Evolutionary conservation across 2,797 vertebrate genomes (phyloP).

Genomic region (Oreochromis grahami): DNA sequence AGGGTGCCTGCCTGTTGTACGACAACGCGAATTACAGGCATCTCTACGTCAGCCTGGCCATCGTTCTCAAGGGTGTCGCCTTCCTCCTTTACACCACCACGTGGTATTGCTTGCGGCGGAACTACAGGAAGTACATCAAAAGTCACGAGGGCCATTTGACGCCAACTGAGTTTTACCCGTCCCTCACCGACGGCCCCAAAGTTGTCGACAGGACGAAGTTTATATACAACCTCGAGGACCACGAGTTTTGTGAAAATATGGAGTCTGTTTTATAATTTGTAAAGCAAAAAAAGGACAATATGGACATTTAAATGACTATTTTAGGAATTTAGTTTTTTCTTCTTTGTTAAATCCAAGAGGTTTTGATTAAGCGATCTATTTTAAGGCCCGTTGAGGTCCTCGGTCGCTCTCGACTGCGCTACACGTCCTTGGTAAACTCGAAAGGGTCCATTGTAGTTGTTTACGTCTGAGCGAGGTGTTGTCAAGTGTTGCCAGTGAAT

Average conservation of each 20-base stretch:
- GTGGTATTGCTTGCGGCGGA: conserved; percentile 93
- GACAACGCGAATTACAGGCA: conserved; percentile 91
- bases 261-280: conserved; percentile 94
- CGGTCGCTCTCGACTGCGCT: conserved; percentile 17
- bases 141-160: conserved; percentile 86
- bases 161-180: conserved; percentile 92
- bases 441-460: conserved; percentile 63
- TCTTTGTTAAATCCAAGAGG: conserved; percentile 20
- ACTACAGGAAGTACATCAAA: conserved; percentile 97
- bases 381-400: conserved; percentile 26
- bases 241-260: conserved; percentile 98
- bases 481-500: conserved; percentile 54
- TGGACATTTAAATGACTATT: conserved; percentile 35
- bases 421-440: conserved; percentile 23
- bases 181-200: conserved; percentile 85
- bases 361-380: conserved; percentile 50
- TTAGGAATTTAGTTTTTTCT: conserved; percentile 9
- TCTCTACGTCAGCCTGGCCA: conserved; percentile 95
- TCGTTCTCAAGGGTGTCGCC: conserved; percentile 90
- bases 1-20: conserved; percentile 90
- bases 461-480: conserved; percentile 50
- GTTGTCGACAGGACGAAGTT: conserved; percentile 91
- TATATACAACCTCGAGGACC: conserved; percentile 98
- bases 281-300: conserved; percentile 1
- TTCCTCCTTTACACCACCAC: conserved; percentile 95